Base-by-base conservation (phyloP, 2,888 invertebrate species). In the Cantharis nigra region DNA sequence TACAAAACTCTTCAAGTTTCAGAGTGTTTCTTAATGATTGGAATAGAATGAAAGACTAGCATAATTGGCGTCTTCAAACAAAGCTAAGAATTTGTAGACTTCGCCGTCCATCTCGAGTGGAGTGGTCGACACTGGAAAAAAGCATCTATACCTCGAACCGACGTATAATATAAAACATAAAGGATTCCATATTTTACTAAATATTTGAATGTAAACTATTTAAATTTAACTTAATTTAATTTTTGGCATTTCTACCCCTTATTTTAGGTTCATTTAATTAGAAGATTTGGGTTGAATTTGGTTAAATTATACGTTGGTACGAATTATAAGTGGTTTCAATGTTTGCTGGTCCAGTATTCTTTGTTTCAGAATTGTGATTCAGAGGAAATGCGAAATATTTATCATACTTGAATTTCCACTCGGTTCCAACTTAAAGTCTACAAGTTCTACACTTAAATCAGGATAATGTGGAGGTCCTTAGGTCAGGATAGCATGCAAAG, bases 31-130 rank as follows among this genome's bases (percentile, higher is more conserved):
- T 82, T 82, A 83, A 84, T 83, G 83, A 84, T 83, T 76, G 82
- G 81, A 77, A 82, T 81, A 83, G 83, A 83, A 81, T 74, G 81
- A 80, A 80, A 82, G 82, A 83, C 80, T 81, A 82, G 81, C 80
- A 81, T 85, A 85, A 85, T 84, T 85, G 84, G 84, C 81, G 82
- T 82, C 81, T 83, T 81, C 81, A 82, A 82, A 83, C 81, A 83
- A 83, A 81, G 82, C 80, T 79, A 76, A 80, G 81, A 81, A 81
- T 81, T 81, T 81, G 81, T 77, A 80, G 80, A 81, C 80, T 80
- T 76, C 78, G 79, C 74, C 71, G 75, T 33, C 70, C 65, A 75
- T 70, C 75, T 75, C 65, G 70, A 75, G 65, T 33, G 20, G 75
- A 75, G 70, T 75, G 75, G 70, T 23, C 63, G 30, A 20, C 13